A percentile compares a stretch with the other conserved stretches of the same genome.
phyloP scores from a whole-genome alignment of 1,140 invertebrate species.

The Lerema accius region DNA sequence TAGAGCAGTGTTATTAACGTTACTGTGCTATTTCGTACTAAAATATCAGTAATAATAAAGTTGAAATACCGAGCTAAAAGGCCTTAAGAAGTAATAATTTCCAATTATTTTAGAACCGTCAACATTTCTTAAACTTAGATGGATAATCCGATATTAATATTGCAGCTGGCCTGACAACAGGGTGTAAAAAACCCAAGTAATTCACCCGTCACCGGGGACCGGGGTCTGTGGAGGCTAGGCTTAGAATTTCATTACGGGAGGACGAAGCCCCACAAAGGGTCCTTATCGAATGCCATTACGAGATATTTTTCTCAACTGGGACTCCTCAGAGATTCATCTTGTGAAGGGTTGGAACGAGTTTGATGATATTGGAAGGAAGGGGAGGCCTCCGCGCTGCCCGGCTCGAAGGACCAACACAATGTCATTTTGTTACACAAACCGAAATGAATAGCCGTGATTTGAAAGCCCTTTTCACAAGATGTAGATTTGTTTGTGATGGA shows the following conservation, averaged over 20 bases:
- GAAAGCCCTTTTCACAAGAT: conserved; percentile 28
- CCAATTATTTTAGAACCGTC: no score
- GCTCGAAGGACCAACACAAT: conserved; percentile 17
- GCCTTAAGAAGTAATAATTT: no score
- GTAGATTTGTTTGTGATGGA: conserved; percentile 28
- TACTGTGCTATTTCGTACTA: no score
- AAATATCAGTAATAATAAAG: no score
- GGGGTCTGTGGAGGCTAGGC: neutral
- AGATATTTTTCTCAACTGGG: conserved; percentile 28
- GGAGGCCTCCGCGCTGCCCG: conserved; percentile 3
- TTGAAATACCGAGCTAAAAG: no score
- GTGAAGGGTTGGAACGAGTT: conserved; percentile 32
- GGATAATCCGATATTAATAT: neutral
- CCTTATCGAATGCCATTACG: conserved; percentile 24
- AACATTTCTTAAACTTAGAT: no score
- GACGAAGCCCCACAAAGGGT: conserved; percentile 8
- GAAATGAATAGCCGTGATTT: conserved; percentile 30
- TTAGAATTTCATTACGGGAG: conserved; percentile 25
- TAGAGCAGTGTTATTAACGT: no score
- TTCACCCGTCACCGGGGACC: neutral
- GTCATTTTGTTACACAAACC: conserved; percentile 27
- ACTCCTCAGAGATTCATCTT: conserved; percentile 29
- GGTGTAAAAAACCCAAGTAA: no score
- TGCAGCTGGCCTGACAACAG: no score
- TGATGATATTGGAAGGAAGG: conserved; percentile 23